Conservation (phyloP, 1,140 invertebrate species). For the Phortica variegata region DNA sequence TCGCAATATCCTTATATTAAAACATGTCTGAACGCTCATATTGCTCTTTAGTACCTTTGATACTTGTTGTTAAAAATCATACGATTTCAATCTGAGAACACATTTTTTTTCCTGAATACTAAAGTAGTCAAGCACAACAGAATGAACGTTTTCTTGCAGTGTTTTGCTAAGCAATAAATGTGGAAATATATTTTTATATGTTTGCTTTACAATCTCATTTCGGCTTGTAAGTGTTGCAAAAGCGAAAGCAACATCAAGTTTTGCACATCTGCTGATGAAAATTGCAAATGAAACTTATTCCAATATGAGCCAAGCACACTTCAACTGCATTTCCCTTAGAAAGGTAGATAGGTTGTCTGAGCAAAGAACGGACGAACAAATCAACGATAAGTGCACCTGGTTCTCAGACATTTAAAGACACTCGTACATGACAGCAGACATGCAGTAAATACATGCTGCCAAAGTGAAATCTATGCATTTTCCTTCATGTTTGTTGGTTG, state of each 20-base stretch:
- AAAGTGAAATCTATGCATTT: no score
- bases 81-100: no score
- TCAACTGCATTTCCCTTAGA: constrained; percentile 8
- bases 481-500: no score
- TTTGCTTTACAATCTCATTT: constrained; percentile 18
- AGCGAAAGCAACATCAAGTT: constrained; percentile 38
- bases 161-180: constrained; percentile 1
- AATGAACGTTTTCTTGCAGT: constrained; percentile 14
- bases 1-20: no score
- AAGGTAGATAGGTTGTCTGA: neutral
- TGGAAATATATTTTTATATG: constrained; percentile 32
- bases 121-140: no score
- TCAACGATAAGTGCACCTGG: constrained; percentile 52
- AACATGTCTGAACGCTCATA: no score
- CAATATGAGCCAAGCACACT: constrained; percentile 14
- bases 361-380: constrained; percentile 34
- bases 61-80: no score
- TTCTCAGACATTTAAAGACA: constrained; percentile 9
- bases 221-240: constrained; percentile 7
- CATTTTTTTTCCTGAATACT: no score
- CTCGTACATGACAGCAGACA: no score
- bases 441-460: no score
- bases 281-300: constrained; percentile 50
- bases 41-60: no score
- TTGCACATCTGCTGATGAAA: constrained; percentile 50